Base-by-base conservation (phyloP, 2,797 vertebrate species). In the Sarcophilus harrisii region DNA sequence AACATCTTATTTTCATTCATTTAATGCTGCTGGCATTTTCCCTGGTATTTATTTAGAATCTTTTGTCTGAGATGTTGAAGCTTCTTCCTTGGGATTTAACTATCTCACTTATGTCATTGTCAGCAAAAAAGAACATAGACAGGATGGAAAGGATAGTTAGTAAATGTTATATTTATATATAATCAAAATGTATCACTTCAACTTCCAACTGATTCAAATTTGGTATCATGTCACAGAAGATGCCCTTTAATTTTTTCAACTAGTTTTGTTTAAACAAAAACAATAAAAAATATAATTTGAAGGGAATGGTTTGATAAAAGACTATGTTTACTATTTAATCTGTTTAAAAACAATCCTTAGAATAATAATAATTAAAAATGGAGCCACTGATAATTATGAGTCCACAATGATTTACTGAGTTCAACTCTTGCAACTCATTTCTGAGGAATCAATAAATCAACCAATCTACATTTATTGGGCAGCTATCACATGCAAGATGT, bases 1-100 rank as follows among this genome's bases (percentile, higher is more conserved):
- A 27, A 90, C 54, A 27, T 90, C 94, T 94, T 49, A 89, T 57
- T 96, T 94, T 95, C 89, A 52, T 95, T 96, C 58, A 62, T 28
- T n/a, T 12, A 59, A 11, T 87, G 91, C 49, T 87, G 90, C 32
- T 60, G 87, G 62, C 52, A 57, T 87, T 52, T 3, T 95, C 32
- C 87, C 73, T 95, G 45, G 92, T 91, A 27, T 73, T 94, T 93
- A 92, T 52, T 95, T 49, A 91, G 62, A 81, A 58, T 91, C 24
- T 45, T 93, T 49, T 81, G 30, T 27, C 55, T 57, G n/a, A 24
- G 3, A 30, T 95, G 59, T 59, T 94, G 57, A 96, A 73, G 32
- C 93, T 81, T 62, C 59, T 93, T 54, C 18, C 55, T 91, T 91
- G 73, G 45, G 92, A 30, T 49, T 95, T 24, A 29, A 13, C 92